Conservation (phyloP, 53 echinoderm and acorn worm genomes). For the Apostichopus leukothele region DNA sequence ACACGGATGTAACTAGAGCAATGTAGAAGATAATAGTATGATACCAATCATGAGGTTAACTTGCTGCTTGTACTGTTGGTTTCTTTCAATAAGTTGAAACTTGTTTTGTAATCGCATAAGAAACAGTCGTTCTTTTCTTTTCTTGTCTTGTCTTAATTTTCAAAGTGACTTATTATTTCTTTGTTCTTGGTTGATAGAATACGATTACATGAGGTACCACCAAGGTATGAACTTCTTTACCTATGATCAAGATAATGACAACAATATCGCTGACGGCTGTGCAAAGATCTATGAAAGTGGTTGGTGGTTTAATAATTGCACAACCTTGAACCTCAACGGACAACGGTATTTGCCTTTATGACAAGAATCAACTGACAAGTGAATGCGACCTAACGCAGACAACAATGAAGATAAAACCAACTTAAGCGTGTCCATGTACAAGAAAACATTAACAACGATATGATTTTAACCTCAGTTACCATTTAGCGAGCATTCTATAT, state of each 20-base stretch:
- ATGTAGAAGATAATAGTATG: too few species aligned
- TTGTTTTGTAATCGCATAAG: too few species aligned
- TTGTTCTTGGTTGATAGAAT: conserved; percentile 6
- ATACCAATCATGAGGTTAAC: too few species aligned
- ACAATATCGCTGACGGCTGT: neutral
- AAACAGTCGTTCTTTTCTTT: too few species aligned
- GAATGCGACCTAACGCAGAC: neutral
- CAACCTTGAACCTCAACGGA: neutral
- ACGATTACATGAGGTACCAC: neutral
- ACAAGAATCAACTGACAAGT: neutral
- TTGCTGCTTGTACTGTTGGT: too few species aligned
- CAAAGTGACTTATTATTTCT: neutral
- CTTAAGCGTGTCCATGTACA: too few species aligned
- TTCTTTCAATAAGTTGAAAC: too few species aligned
- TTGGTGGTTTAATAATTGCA: conserved; percentile 8
- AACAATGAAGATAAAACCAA: neutral
- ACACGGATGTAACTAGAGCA: too few species aligned
- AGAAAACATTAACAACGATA: too few species aligned
- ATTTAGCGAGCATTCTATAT: too few species aligned
- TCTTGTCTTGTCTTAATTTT: too few species aligned
- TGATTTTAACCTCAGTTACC: too few species aligned
- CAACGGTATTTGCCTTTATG: neutral
- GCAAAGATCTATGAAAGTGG: neutral
- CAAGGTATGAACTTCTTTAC: neutral
- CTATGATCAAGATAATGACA: conserved; percentile 10